Percentiles rank a stretch among this genome's conserved stretches.
These are phyloP conservation scores for Amphipyra tragopoginis DNA, from an alignment of 2,888 invertebrate genomes.

Conservation along the genomic window DNA sequence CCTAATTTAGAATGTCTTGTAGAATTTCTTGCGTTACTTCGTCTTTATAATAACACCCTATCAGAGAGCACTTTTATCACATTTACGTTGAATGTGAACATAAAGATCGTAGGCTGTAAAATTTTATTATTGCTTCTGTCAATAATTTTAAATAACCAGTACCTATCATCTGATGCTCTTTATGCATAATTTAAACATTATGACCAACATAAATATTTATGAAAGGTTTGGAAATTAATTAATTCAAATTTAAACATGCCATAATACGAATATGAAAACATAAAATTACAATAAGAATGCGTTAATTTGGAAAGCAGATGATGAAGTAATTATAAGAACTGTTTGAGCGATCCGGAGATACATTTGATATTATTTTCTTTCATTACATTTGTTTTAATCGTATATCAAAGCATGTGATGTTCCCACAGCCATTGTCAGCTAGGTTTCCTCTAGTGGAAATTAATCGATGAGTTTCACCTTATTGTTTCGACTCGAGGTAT, in stretches of 20 bases:
- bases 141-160: conserved; percentile 14
- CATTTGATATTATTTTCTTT: conserved; percentile 24
- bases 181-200: conserved; percentile 31
- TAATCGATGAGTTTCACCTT: conserved; percentile 81
- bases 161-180: conserved; percentile 14
- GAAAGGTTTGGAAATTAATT: conserved; percentile 17
- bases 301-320: conserved; percentile 33
- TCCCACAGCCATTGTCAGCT: conserved; percentile 72
- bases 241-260: conserved; percentile 36
- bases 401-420: conserved; percentile 44
- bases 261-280: conserved; percentile 26
- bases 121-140: too few species aligned
- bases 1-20: too few species aligned
- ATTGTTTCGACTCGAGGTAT: conserved; percentile 66
- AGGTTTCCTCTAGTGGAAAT: conserved; percentile 72
- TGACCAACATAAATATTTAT: conserved; percentile 31
- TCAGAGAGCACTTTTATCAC: too few species aligned
- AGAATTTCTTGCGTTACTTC: too few species aligned
- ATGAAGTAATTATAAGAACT: conserved; percentile 23
- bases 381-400: conserved; percentile 45
- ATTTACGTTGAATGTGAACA: too few species aligned
- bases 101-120: not conserved
- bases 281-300: conserved; percentile 18
- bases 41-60: too few species aligned
- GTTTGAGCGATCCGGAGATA: conserved; percentile 1